A percentile compares a stretch with the other conserved stretches of the same genome.
These are phyloP conservation scores for Crossocerus cetratus DNA, from an alignment of 2,888 invertebrate genomes.

Conservation along the genomic window DNA sequence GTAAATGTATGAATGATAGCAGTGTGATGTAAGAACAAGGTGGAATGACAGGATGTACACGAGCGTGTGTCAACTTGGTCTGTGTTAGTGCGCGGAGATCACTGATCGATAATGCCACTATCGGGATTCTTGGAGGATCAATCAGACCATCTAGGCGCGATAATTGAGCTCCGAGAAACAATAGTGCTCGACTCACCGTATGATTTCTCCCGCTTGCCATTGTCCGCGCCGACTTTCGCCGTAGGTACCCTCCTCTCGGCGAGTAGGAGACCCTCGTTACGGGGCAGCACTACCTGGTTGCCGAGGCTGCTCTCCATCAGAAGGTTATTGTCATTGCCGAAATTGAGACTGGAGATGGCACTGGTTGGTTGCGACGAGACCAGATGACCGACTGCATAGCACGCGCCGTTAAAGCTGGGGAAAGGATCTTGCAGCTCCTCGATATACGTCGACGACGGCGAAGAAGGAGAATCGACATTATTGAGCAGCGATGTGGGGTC, in stretches of 20 bases:
- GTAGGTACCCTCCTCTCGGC: slow-evolving; percentile 37
- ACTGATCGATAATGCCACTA: too few species aligned
- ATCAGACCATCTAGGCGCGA: too few species aligned
- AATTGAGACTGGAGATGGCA: slow-evolving; percentile 23
- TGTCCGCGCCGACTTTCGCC: slow-evolving; percentile 18
- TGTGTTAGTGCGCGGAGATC: too few species aligned
- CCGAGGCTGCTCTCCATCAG: slow-evolving; percentile 46
- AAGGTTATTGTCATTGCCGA: slow-evolving; percentile 18
- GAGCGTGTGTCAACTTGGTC: too few species aligned
- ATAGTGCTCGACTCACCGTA: slow-evolving; percentile 55
- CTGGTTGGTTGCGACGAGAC: slow-evolving; percentile 59
- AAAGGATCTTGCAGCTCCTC: slow-evolving; percentile 60
- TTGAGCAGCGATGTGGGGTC: slow-evolving; percentile 67
- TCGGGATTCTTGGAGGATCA: too few species aligned
- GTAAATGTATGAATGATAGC: too few species aligned
- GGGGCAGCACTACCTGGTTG: slow-evolving; percentile 77
- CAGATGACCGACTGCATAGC: slow-evolving; percentile 71
- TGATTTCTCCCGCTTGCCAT: slow-evolving; percentile 47
- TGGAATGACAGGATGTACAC: too few species aligned
- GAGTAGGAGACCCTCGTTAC: slow-evolving; percentile 70
- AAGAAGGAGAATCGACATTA: slow-evolving; percentile 38
- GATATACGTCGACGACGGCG: slow-evolving; percentile 54
- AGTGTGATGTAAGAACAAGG: too few species aligned
- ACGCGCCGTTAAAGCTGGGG: slow-evolving; percentile 43
- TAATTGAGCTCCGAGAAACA: neutral